Percentiles rank a stretch among this genome's conserved stretches.
Conservation (phyloP, 2,113 vertebrate genomes). For the Ceyx cyanopectus region DNA sequence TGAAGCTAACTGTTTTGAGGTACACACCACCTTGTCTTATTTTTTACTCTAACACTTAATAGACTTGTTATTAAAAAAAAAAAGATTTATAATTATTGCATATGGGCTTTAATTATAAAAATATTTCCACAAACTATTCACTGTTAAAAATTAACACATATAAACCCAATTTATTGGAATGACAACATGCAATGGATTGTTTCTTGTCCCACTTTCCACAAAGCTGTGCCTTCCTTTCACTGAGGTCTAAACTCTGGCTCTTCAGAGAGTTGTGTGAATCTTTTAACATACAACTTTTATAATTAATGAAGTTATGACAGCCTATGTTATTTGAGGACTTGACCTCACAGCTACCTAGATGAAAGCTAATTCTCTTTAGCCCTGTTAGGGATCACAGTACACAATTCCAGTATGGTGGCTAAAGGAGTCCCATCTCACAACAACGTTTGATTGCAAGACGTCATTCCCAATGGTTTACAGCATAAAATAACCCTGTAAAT, state of each 20-base stretch:
- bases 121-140: not conserved
- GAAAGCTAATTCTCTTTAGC: not conserved
- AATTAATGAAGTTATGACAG: not conserved
- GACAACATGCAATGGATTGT: not conserved
- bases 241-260: not conserved
- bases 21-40: not conserved
- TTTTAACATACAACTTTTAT: not conserved
- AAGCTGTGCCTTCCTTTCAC: not conserved
- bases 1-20: not conserved
- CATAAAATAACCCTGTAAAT: rapidly evolving
- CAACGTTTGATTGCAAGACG: not conserved
- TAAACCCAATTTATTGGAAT: not conserved
- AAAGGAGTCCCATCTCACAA: not conserved
- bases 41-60: not conserved
- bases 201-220: not conserved
- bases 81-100: not conserved
- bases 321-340: not conserved
- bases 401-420: not conserved
- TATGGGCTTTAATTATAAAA: not conserved
- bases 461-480: not conserved
- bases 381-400: not conserved
- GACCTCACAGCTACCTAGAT: not conserved
- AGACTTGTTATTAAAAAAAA: not conserved
- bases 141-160: not conserved
- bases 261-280: not conserved